A percentile compares a stretch with the other conserved stretches of the same genome.
Evolutionary conservation across 2,888 invertebrate species (phyloP).

Genomic region (Scaptomyza flava): DNA sequence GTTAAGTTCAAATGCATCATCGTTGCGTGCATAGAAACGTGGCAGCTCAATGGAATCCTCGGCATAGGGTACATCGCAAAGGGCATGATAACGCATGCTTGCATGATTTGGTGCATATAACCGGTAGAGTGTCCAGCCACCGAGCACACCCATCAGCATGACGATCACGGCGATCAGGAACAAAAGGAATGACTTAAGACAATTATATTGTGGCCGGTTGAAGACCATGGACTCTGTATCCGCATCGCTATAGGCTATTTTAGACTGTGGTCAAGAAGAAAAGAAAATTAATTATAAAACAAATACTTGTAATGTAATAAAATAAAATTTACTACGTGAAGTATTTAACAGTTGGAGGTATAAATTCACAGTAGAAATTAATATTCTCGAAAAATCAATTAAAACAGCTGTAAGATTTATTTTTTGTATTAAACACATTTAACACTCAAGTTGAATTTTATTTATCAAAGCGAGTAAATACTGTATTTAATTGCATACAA

Average conservation of each 20-base stretch:
- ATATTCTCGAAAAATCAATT: not conserved
- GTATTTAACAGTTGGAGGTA: no score
- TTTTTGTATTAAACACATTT: not conserved
- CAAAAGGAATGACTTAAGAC: conserved; percentile 88
- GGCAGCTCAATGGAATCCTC: conserved; percentile 73
- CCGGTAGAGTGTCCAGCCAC: conserved; percentile 91
- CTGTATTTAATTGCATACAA: not conserved
- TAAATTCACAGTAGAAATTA: no score
- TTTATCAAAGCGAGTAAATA: not conserved
- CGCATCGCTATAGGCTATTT: conserved; percentile 76
- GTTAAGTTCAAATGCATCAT: conserved; percentile 79
- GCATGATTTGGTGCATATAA: conserved; percentile 88
- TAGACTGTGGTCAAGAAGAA: conserved; percentile 46
- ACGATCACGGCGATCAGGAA: conserved; percentile 89
- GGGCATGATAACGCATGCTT: conserved; percentile 84
- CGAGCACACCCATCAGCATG: conserved; percentile 89
- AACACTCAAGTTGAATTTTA: not conserved
- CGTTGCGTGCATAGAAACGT: conserved; percentile 77
- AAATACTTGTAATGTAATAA: no score
- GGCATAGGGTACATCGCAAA: conserved; percentile 84
- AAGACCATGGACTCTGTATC: conserved; percentile 84
- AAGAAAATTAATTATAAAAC: not conserved
- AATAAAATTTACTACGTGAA: no score
- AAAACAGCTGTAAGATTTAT: no score
- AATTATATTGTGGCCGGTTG: conserved; percentile 85